A percentile compares a stretch with the other conserved stretches of the same genome.
Conservation (phyloP, 2,888 invertebrate genomes). For the Eilema depressum region DNA sequence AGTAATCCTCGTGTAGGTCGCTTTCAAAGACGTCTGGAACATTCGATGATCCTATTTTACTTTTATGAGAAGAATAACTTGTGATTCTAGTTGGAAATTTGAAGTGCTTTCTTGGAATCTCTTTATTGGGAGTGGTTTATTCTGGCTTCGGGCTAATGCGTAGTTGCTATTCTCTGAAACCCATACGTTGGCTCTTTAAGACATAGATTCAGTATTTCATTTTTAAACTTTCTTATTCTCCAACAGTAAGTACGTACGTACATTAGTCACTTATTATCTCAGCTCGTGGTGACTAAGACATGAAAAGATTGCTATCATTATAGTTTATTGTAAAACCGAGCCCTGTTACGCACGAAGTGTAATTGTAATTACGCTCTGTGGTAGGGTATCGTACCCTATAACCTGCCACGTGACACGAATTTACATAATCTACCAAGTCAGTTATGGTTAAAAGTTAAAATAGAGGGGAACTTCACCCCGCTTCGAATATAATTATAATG, state of each 20-base stretch:
- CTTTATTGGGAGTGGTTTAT: conserved; percentile 10
- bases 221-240: not conserved
- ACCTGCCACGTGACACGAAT: conserved; percentile 31
- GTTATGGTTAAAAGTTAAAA: conserved; percentile 39
- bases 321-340: conserved; percentile 24
- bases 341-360: conserved; percentile 20
- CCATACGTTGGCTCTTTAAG: not conserved
- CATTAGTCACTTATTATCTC: not conserved
- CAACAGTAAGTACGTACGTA: not conserved
- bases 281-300: conserved; percentile 11
- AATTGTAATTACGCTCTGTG: conserved; percentile 37
- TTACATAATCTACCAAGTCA: conserved; percentile 45
- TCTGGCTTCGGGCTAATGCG: not conserved
- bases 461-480: conserved; percentile 30
- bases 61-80: conserved; percentile 23
- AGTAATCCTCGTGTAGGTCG: conserved; percentile 37
- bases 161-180: not conserved
- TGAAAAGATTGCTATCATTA: conserved; percentile 9
- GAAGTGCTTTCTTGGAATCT: conserved; percentile 17
- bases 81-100: conserved; percentile 16
- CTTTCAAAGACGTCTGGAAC: conserved; percentile 24
- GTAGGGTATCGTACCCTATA: conserved; percentile 27
- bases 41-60: conserved; percentile 26
- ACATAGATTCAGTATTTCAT: not conserved
- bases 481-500: conserved; percentile 27